These are phyloP conservation scores for Phaenicophaeus curvirostris DNA, from an alignment of 2,797 vertebrate species.

Conservation along the genomic window DNA sequence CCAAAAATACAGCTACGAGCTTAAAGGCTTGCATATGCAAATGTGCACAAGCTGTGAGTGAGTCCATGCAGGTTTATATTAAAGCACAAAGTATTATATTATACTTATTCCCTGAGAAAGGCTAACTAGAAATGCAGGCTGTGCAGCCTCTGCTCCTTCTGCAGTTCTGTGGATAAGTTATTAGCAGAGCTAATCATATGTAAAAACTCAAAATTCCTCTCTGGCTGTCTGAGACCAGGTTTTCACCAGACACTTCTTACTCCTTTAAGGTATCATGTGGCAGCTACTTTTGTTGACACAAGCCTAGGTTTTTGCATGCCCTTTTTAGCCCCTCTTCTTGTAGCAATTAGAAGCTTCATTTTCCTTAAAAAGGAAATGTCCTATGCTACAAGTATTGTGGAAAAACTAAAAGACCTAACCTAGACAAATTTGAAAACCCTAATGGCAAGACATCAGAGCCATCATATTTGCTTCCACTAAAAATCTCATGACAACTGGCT, in stretches of 20 bases:
- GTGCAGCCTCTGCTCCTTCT: not conserved
- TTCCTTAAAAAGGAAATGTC: not conserved
- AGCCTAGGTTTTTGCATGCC: not conserved
- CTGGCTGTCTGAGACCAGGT: not conserved
- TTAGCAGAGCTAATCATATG: not conserved
- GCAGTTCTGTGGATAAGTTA: not conserved
- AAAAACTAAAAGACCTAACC: not conserved
- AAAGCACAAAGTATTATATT: not conserved
- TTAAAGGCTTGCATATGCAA: not conserved
- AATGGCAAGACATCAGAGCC: not conserved
- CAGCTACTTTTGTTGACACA: not conserved
- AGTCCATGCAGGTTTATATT: not conserved
- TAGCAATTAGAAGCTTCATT: not conserved
- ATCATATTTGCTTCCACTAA: not conserved
- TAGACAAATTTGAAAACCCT: rapidly evolving
- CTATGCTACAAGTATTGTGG: not conserved
- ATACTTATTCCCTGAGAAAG: not conserved
- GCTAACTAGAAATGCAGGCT: not conserved
- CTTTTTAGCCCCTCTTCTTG: not conserved
- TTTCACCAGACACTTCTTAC: not conserved
- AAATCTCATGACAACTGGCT: not conserved
- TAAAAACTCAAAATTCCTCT: not conserved
- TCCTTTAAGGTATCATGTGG: not conserved
- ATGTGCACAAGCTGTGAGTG: not conserved
- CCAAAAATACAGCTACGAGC: not conserved